phyloP scores from a whole-genome alignment of 1,140 invertebrate species.

The Drosophila nannoptera region DNA sequence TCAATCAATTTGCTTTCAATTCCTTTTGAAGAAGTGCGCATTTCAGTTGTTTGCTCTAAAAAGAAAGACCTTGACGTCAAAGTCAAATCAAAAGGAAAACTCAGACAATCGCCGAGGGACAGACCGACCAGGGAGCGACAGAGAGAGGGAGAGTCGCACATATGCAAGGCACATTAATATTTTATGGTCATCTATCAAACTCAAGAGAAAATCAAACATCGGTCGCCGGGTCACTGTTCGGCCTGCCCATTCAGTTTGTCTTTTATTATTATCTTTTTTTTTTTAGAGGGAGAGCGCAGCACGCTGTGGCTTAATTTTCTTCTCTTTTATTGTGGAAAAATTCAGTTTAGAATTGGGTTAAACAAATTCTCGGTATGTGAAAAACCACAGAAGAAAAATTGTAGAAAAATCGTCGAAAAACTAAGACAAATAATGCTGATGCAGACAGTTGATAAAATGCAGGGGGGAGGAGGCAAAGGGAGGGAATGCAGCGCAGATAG shows the following conservation, averaged over 20 bases:
- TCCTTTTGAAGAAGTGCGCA: conserved; percentile 9
- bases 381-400: conserved; percentile 16
- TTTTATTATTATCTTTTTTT: conserved; percentile 18
- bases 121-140: background rate
- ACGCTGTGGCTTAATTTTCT: conserved; percentile 1
- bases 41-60: conserved; percentile 11
- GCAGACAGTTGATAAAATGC: conserved; percentile 22
- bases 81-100: conserved; percentile 39
- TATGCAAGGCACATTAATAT: conserved; percentile 36
- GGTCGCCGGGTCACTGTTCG: conserved; percentile 4
- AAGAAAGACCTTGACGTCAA: conserved; percentile 46
- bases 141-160: background rate
- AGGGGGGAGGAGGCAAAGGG: background rate
- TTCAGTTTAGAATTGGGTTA: conserved; percentile 54
- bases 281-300: conserved; percentile 15
- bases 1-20: background rate
- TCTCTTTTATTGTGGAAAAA: conserved; percentile 12
- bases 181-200: conserved; percentile 58
- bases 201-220: conserved; percentile 35
- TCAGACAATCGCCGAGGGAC: conserved; percentile 16
- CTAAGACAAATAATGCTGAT: conserved; percentile 45
- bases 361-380: conserved; percentile 25
- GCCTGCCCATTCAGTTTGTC: conserved; percentile 6
- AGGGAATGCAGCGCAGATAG: too few relatives aligned
- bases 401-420: conserved; percentile 32